Evolutionary conservation across 2,888 invertebrate species (phyloP), one percentile per base, ranked within the genome.

Genomic region (Uropetala carovei): DNA sequence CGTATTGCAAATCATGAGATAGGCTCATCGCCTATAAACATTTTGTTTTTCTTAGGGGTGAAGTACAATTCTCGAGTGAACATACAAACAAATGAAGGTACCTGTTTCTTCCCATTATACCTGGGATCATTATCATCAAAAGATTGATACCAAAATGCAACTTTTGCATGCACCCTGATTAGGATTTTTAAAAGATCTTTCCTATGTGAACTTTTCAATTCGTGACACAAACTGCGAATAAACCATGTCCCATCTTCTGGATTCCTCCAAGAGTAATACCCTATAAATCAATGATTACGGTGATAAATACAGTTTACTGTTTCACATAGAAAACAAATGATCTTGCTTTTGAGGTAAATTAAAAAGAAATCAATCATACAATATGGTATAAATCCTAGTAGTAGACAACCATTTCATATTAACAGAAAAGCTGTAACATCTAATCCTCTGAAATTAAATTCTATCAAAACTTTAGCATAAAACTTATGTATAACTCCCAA

Each of bases 201-300:
- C 30, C 89, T 95, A 68, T 95, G 95, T 0, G 94, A 93, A 11
- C 95, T 95, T 92, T 96, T 95, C 27, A 97, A 94, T 14, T 96
- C 96, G 7, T 95, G 94, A 93, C 96, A 97, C 82, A 98, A 94
- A 7, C 96, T 95, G 94, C 97, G 97, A 92, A 98, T 96, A 94
- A 97, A 98, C 97, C 97, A 97, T 0, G 97, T 97, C 3, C 97
- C 97, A 43, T 96, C 95, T 85, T 95, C 95, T 57, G 96, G 96
- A 94, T 97, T 97, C 8, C 97, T 95, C 96, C 97, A 97, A 0
- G 97, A 97, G 94, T 95, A 97, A 94, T 95, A 96, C 92, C 97
- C 97, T 96, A 94, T 84, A 95, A 94, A 94, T 57, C 30, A 59
- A 93, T 83, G 1, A 43, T 43, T 43, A 86, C 93, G 56, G 56